Evolutionary conservation across 2,888 invertebrate species (phyloP).

Genomic region (Caenorhabditis virilis): DNA sequence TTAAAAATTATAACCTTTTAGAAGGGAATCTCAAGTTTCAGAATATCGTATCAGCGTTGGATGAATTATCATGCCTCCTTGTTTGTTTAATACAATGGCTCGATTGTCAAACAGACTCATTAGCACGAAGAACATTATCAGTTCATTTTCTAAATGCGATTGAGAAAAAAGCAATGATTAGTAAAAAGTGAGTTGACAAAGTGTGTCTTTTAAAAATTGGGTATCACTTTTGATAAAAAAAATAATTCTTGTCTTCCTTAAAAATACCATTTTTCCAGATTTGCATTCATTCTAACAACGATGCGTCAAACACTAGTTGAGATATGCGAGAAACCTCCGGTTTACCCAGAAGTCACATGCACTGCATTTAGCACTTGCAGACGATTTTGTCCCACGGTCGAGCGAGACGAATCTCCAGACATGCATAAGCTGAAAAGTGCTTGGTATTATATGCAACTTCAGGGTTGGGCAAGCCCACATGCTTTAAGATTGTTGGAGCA

Average conservation of each 20-base stretch:
- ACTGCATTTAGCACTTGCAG: conserved; percentile 18
- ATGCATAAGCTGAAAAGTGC: conserved; percentile 20
- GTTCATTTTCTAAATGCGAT: conserved; percentile 2
- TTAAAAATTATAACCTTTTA: background rate
- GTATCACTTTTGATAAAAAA: no score
- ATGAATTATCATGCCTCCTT: conserved; percentile 17
- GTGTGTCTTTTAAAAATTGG: no score
- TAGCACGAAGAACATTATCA: conserved; percentile 10
- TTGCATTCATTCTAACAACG: conserved; percentile 13
- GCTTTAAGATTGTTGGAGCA: conserved; percentile 27
- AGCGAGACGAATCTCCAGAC: conserved; percentile 27
- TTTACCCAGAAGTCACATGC: conserved; percentile 25
- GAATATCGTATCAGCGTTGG: conserved; percentile 18
- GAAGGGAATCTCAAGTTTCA: conserved; percentile 9
- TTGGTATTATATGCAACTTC: conserved; percentile 29
- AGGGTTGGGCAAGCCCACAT: conserved; percentile 37
- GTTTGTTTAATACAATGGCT: conserved; percentile 32
- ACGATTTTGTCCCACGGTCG: conserved; percentile 21
- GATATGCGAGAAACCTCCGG: conserved; percentile 10
- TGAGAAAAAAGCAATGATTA: conserved; percentile 3
- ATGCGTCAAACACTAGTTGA: conserved; percentile 13
- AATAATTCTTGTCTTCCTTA: no score
- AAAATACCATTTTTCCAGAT: conserved; percentile 6
- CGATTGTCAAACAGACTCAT: conserved; percentile 17
- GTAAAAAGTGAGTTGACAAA: no score